Conservation (phyloP, 1,140 invertebrate species). For the Panagrolaimus sp. region DNA sequence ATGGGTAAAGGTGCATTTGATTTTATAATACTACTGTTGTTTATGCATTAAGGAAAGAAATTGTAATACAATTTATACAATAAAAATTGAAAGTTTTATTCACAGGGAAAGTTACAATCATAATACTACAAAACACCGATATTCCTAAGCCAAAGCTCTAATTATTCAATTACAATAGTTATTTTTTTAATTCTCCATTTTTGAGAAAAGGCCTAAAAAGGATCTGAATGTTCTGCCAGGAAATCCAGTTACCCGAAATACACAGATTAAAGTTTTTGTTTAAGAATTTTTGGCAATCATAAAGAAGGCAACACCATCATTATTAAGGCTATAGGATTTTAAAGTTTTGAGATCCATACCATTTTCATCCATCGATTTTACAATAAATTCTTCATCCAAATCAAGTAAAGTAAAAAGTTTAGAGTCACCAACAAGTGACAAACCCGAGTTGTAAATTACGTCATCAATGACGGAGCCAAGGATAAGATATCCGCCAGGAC, state of each 20-base stretch:
- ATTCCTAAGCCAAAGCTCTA: too few species aligned
- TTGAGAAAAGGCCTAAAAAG: too few species aligned
- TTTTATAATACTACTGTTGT: neutral
- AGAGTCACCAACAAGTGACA: slow-evolving; percentile 22
- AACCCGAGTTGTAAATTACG: slow-evolving; percentile 41
- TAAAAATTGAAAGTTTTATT: neutral
- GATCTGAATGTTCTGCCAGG: too few species aligned
- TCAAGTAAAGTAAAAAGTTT: slow-evolving; percentile 37
- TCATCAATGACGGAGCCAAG: slow-evolving; percentile 48
- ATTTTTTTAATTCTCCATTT: too few species aligned
- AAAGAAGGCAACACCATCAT: slow-evolving; percentile 36
- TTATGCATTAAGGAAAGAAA: neutral
- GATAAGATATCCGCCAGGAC: slow-evolving; percentile 40
- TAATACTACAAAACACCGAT: neutral
- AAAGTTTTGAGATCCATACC: slow-evolving; percentile 37
- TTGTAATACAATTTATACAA: slow-evolving; percentile 5
- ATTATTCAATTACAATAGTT: too few species aligned
- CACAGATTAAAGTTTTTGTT: neutral
- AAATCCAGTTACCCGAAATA: too few species aligned
- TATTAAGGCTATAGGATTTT: slow-evolving; percentile 32
- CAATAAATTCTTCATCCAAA: slow-evolving; percentile 36
- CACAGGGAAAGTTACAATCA: slow-evolving; percentile 4
- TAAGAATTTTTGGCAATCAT: slow-evolving; percentile 40
- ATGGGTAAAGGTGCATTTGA: neutral
- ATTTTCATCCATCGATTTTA: slow-evolving; percentile 24